phyloP scores from a whole-genome alignment of 2,888 invertebrate species.

The Synergus umbraculus region DNA sequence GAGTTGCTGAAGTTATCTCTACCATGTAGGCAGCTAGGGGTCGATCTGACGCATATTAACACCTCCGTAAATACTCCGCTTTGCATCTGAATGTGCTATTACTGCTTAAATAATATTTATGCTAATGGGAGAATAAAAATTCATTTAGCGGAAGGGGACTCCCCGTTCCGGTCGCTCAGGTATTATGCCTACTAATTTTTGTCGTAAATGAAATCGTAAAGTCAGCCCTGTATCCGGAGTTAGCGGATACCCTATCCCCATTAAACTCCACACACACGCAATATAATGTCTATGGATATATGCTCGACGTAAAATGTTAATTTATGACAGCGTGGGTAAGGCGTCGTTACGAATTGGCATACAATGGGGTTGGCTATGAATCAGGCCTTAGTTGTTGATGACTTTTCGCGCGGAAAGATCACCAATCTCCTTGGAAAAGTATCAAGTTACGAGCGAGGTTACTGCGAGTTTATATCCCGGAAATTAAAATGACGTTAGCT shows the following conservation, averaged over 20 bases:
- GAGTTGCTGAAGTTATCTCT: slow-evolving; percentile 50
- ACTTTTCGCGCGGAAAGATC: slow-evolving; percentile 50
- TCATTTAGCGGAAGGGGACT: slow-evolving; percentile 56
- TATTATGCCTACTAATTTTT: slow-evolving; percentile 55
- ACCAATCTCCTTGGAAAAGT: slow-evolving; percentile 31
- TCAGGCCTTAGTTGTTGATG: slow-evolving; percentile 45
- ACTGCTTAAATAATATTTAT: slow-evolving; percentile 61
- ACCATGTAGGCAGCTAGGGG: slow-evolving; percentile 46
- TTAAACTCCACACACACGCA: slow-evolving; percentile 20
- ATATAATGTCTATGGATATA: slow-evolving; percentile 33
- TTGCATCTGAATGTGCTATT: slow-evolving; percentile 59
- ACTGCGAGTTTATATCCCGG: slow-evolving; percentile 31
- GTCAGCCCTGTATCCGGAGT: slow-evolving; percentile 41
- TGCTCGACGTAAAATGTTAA: slow-evolving; percentile 43
- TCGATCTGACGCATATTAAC: slow-evolving; percentile 53
- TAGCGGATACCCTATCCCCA: slow-evolving; percentile 37
- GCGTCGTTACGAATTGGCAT: slow-evolving; percentile 41
- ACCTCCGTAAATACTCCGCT: slow-evolving; percentile 57
- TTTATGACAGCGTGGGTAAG: slow-evolving; percentile 48
- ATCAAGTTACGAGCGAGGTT: slow-evolving; percentile 4
- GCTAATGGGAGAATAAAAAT: slow-evolving; percentile 60
- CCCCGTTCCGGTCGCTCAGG: slow-evolving; percentile 49
- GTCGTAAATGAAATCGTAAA: slow-evolving; percentile 59
- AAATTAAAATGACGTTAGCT: slow-evolving; percentile 2
- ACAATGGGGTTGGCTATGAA: slow-evolving; percentile 47